Percentiles rank a stretch among this genome's conserved stretches.
Conservation (phyloP, 2,888 invertebrate species). For the Melikaiella ostensackeni region DNA sequence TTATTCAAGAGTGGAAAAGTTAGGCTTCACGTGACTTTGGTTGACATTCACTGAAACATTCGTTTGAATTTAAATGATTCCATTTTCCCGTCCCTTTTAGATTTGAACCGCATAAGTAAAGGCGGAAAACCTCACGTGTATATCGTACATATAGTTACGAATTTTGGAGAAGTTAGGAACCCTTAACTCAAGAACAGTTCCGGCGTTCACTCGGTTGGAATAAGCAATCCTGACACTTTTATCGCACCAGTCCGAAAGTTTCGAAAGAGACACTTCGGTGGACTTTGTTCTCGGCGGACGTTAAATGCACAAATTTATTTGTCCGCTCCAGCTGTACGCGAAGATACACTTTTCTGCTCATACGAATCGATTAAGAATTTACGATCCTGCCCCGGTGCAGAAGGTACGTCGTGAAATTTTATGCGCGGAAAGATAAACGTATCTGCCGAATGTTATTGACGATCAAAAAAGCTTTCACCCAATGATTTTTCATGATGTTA, state of each 20-base stretch:
- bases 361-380: conserved; percentile 14
- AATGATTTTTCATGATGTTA: neutral
- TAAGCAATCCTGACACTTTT: conserved; percentile 37
- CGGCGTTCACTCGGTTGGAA: conserved; percentile 20
- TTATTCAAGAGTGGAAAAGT: neutral
- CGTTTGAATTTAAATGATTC: neutral
- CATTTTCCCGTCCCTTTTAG: neutral
- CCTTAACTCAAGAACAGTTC: conserved; percentile 27
- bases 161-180: conserved; percentile 9
- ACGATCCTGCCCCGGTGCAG: neutral
- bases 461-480: neutral
- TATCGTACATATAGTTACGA: neutral
- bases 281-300: conserved; percentile 31
- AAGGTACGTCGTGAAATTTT: neutral
- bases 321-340: neutral
- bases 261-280: conserved; percentile 32
- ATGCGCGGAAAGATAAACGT: neutral
- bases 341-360: conserved; percentile 30
- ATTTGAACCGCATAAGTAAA: neutral
- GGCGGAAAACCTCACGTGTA: neutral
- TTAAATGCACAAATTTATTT: conserved; percentile 37
- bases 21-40: neutral
- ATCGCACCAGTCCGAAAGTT: conserved; percentile 32
- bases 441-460: neutral
- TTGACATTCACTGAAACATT: neutral